phyloP scores from a whole-genome alignment of 2,113 vertebrate genomes.

The Castor canadensis region DNA sequence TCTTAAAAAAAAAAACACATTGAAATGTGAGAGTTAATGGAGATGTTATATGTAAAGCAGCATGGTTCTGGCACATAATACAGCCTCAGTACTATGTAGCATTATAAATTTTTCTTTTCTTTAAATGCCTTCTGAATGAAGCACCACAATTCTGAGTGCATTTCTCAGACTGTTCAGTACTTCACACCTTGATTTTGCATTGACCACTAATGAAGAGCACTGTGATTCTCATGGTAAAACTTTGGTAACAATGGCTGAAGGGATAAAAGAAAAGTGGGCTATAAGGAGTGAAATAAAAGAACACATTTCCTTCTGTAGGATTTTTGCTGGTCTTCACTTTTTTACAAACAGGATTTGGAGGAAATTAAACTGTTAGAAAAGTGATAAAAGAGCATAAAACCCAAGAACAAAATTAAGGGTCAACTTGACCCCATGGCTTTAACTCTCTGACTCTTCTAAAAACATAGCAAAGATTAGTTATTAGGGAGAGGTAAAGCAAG shows the following conservation, averaged over 20 bases:
- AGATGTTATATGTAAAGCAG: not conserved
- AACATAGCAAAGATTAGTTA: not conserved
- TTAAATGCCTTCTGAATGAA: not conserved
- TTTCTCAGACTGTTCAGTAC: not conserved
- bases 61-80: not conserved
- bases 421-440: not conserved
- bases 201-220: not conserved
- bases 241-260: not conserved
- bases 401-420: slow-evolving; percentile 29
- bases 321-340: not conserved
- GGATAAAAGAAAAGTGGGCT: not conserved
- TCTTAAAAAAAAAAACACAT: not conserved
- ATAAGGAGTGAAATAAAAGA: not conserved
- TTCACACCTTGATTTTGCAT: not conserved
- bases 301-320: not conserved
- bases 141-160: not conserved
- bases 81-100: too few relatives aligned
- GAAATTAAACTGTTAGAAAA: slow-evolving; percentile 45
- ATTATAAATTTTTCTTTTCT: too few relatives aligned
- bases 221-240: not conserved
- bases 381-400: not conserved
- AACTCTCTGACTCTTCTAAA: not conserved
- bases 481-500: not conserved
- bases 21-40: not conserved
- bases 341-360: not conserved